A percentile compares a stretch with the other conserved stretches of the same genome.
Conservation (phyloP, 2,797 vertebrate genomes). For the Cirrhinus molitorella region DNA sequence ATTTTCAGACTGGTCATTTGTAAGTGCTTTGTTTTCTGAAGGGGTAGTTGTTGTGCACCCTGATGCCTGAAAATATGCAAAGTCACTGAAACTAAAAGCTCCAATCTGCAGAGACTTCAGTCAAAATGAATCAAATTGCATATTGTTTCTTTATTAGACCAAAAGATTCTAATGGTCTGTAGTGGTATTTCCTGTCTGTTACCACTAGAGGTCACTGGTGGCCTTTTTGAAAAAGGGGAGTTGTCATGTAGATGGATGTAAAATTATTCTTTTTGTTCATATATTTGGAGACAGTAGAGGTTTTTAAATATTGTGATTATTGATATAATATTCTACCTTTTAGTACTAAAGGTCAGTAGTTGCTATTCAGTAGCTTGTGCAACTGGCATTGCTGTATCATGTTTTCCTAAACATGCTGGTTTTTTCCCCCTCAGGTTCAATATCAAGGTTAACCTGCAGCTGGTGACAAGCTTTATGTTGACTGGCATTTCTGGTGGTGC, state of each 20-base stretch:
- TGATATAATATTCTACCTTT: not conserved
- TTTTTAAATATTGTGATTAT: not conserved
- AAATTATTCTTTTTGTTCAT: not conserved
- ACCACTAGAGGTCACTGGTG: slow-evolving; percentile 80
- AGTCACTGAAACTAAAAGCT: too few species aligned
- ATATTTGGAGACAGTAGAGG: not conserved
- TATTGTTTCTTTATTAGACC: not conserved
- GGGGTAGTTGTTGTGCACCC: too few species aligned
- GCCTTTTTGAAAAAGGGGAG: slow-evolving; percentile 40
- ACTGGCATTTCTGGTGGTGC: slow-evolving; percentile 98
- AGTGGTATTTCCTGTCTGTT: not conserved
- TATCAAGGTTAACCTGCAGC: slow-evolving; percentile 98
- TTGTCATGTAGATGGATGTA: not conserved
- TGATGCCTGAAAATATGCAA: not conserved
- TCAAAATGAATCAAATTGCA: not conserved
- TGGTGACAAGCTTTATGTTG: slow-evolving; percentile 98
- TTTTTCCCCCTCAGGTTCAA: slow-evolving; percentile 88
- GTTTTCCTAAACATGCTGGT: not conserved
- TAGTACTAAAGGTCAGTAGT: not conserved
- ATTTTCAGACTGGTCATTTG: not conserved
- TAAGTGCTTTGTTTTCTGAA: not conserved
- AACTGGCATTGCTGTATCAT: not conserved
- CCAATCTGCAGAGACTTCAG: not conserved
- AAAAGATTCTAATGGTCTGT: not conserved
- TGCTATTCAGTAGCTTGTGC: too few species aligned